Percentiles rank a stretch among this genome's conserved stretches.
Conservation (phyloP, 2,888 invertebrate species). For the Campoplex nolae region DNA sequence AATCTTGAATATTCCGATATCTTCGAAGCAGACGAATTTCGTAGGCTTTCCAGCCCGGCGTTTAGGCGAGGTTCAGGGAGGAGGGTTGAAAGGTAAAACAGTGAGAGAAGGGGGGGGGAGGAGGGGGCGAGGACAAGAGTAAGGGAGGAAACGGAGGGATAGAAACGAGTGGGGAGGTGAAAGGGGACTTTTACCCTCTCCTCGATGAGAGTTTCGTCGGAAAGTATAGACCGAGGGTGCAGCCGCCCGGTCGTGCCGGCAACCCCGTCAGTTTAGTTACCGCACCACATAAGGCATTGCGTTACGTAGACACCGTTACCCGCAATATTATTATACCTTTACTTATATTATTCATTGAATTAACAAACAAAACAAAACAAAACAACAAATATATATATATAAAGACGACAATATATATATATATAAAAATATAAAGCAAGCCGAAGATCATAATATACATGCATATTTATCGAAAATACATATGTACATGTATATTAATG, state of each 20-base stretch:
- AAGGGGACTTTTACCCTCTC: conserved; percentile 58
- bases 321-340: conserved; percentile 83
- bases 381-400: conserved; percentile 37
- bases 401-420: no score
- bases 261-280: conserved; percentile 83
- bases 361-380: conserved; percentile 45
- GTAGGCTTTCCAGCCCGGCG: not conserved
- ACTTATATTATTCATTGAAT: conserved; percentile 74
- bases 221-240: conserved; percentile 71
- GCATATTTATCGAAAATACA: conserved; percentile 7
- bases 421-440: not conserved
- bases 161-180: not conserved
- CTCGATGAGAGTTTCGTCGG: conserved; percentile 12
- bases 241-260: conserved; percentile 73
- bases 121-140: conserved; percentile 58
- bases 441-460: conserved; percentile 3
- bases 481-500: conserved; percentile 37
- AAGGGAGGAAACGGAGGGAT: conserved; percentile 63
- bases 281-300: conserved; percentile 85
- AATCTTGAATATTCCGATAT: no score
- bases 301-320: conserved; percentile 84
- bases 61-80: not conserved
- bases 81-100: conserved; percentile 20
- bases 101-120: not conserved
- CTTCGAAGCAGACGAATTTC: no score